A percentile compares a stretch with the other conserved stretches of the same genome.
phyloP scores from a whole-genome alignment of 2,888 invertebrate genomes.

The Lasioglossum marginatum region DNA sequence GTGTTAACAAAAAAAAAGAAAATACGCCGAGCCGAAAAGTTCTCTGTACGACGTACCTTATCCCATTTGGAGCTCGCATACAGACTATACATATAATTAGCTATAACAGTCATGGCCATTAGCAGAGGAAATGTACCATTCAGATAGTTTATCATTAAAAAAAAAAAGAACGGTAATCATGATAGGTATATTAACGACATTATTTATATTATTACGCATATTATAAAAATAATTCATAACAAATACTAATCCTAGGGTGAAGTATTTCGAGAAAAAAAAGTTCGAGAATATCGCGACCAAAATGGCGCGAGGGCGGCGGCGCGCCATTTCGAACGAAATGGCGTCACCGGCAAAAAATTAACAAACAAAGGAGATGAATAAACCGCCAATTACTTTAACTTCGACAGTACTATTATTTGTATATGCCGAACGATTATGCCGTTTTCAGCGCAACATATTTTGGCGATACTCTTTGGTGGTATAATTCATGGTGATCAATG shows the following conservation, averaged over 20 bases:
- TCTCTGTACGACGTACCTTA: conserved; percentile 81
- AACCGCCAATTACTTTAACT: conserved; percentile 84
- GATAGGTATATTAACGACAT: conserved; percentile 83
- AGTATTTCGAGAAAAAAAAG: conserved; percentile 72
- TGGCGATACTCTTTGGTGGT: conserved; percentile 82
- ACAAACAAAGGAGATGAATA: conserved; percentile 71
- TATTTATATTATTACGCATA: conserved; percentile 84
- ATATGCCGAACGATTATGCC: conserved; percentile 84
- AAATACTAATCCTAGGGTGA: conserved; percentile 80
- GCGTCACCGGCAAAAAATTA: conserved; percentile 53
- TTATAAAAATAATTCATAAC: conserved; percentile 82
- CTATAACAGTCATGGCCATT: conserved; percentile 81
- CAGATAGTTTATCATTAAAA: conserved; percentile 82
- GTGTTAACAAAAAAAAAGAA: conserved; percentile 40
- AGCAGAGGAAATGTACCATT: conserved; percentile 80
- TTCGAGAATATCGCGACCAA: conserved; percentile 55
- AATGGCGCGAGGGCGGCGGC: conserved; percentile 59
- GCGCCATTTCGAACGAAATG: conserved; percentile 61
- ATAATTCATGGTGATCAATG: conserved; percentile 75
- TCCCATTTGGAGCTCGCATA: conserved; percentile 80
- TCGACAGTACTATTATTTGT: conserved; percentile 84
- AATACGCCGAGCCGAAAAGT: conserved; percentile 74
- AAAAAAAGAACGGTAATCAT: conserved; percentile 80
- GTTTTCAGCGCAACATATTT: conserved; percentile 84
- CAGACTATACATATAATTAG: conserved; percentile 76